Percentiles rank a stretch among this genome's conserved stretches.
Evolutionary conservation across 2,888 invertebrate species (phyloP).

Genomic region (Lasius fuliginosus): DNA sequence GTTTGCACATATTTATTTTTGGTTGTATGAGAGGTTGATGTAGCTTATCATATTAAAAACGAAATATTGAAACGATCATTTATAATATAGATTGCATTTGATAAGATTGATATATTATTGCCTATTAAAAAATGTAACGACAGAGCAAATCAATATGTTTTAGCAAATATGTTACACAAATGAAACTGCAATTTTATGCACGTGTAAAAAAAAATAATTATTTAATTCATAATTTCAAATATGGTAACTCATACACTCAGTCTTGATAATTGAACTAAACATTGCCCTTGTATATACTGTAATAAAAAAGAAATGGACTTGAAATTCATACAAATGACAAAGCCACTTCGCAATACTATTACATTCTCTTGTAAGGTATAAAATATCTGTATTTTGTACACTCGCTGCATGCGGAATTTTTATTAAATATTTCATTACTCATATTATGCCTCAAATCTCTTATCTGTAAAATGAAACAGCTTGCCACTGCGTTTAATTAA

Average conservation of each 20-base stretch:
- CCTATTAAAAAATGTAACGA: slow-evolving; percentile 17
- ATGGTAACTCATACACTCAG: slow-evolving; percentile 54
- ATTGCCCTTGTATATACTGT: slow-evolving; percentile 42
- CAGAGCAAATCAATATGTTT: not conserved
- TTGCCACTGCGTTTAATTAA: slow-evolving; percentile 61
- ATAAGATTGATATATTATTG: slow-evolving; percentile 9
- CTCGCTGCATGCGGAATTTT: slow-evolving; percentile 57
- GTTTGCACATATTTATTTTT: slow-evolving; percentile 29
- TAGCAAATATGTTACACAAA: not conserved
- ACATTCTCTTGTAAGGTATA: slow-evolving; percentile 42
- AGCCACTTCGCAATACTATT: slow-evolving; percentile 47
- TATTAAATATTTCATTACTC: slow-evolving; percentile 52
- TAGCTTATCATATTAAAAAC: not conserved
- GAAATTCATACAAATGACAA: slow-evolving; percentile 25
- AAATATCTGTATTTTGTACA: slow-evolving; percentile 52
- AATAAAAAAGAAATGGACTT: slow-evolving; percentile 28
- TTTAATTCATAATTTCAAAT: slow-evolving; percentile 38
- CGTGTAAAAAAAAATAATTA: not conserved
- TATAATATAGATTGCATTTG: not conserved
- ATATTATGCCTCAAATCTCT: slow-evolving; percentile 60
- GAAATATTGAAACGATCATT: not conserved
- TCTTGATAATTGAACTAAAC: slow-evolving; percentile 49
- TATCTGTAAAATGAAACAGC: slow-evolving; percentile 63
- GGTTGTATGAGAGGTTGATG: slow-evolving; percentile 6
- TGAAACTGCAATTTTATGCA: slow-evolving; percentile 10